Conservation (phyloP, 2,888 invertebrate genomes). For the Branchipolynoe longqiensis region DNA sequence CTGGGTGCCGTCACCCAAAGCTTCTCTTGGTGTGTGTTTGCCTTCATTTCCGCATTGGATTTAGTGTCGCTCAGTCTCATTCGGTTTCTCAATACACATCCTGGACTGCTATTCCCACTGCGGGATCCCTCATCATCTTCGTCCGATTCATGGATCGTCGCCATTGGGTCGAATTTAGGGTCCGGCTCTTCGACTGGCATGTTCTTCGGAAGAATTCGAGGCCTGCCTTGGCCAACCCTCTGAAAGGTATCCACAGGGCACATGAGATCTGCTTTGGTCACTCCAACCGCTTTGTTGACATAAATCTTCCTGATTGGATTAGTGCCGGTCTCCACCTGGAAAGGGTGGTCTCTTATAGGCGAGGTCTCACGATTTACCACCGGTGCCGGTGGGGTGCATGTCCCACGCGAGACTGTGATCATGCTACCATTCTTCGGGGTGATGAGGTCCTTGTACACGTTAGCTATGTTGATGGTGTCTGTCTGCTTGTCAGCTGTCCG, state of each 20-base stretch:
- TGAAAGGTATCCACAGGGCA: constrained; percentile 66
- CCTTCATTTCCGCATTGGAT: background rate
- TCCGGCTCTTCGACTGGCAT: constrained; percentile 14
- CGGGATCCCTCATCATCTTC: constrained; percentile 61
- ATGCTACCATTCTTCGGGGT: background rate
- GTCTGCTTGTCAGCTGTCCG: constrained; percentile 65
- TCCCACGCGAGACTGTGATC: constrained; percentile 54
- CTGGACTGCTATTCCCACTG: background rate
- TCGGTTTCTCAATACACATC: background rate
- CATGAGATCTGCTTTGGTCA: constrained; percentile 64
- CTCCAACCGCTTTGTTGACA: constrained; percentile 65
- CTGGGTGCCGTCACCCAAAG: constrained; percentile 47
- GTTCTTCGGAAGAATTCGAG: constrained; percentile 43
- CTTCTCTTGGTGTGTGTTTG: constrained; percentile 27
- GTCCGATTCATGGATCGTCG: constrained; percentile 62
- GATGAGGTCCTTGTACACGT: constrained; percentile 60
- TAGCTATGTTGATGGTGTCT: constrained; percentile 62
- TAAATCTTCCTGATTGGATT: constrained; percentile 63
- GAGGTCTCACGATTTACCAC: constrained; percentile 55
- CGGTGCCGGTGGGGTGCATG: constrained; percentile 36
- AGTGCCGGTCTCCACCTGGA: constrained; percentile 51
- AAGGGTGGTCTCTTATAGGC: constrained; percentile 10
- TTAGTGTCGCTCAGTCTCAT: background rate
- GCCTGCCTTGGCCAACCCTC: constrained; percentile 59
- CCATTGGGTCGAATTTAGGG: constrained; percentile 60